Evolutionary conservation across 2,888 invertebrate species (phyloP).

Genomic region (Calliopum simillimum): DNA sequence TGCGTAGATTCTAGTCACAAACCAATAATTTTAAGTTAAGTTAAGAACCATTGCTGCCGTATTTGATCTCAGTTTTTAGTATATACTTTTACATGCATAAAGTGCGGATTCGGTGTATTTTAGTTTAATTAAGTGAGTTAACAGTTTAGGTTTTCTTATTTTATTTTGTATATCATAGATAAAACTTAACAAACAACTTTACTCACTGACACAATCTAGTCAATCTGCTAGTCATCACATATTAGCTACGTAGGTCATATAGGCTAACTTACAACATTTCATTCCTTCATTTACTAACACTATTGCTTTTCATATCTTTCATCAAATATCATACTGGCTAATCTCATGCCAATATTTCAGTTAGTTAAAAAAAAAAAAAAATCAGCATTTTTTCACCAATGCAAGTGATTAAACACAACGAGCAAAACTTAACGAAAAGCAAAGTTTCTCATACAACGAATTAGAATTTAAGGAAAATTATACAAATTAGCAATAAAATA

Average conservation of each 20-base stretch:
- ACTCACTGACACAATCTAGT: slow-evolving; percentile 29
- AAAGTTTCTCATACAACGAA: slow-evolving; percentile 69
- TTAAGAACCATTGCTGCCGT: background rate
- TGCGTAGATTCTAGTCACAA: slow-evolving; percentile 52
- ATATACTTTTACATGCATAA: background rate
- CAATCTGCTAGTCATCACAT: slow-evolving; percentile 30
- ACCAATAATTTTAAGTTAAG: slow-evolving; percentile 14
- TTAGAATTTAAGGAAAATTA: slow-evolving; percentile 63
- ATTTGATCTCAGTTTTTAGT: slow-evolving; percentile 17
- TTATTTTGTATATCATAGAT: slow-evolving; percentile 15
- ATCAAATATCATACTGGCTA: too few relatives aligned
- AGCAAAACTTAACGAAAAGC: slow-evolving; percentile 64
- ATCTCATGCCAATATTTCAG: background rate
- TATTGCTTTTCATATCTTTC: too few relatives aligned
- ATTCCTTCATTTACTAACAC: background rate
- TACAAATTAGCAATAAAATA: slow-evolving; percentile 39
- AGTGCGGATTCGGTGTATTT: too few relatives aligned
- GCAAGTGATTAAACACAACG: slow-evolving; percentile 59
- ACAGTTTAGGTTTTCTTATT: background rate
- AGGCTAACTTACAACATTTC: slow-evolving; percentile 18
- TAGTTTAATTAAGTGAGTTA: background rate
- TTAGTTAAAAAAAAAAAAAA: background rate
- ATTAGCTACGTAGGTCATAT: slow-evolving; percentile 9
- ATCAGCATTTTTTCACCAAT: background rate
- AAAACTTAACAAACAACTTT: slow-evolving; percentile 20